These are phyloP conservation scores for Dasyurus viverrinus DNA, from an alignment of 2,113 vertebrate genomes.

Conservation along the genomic window DNA sequence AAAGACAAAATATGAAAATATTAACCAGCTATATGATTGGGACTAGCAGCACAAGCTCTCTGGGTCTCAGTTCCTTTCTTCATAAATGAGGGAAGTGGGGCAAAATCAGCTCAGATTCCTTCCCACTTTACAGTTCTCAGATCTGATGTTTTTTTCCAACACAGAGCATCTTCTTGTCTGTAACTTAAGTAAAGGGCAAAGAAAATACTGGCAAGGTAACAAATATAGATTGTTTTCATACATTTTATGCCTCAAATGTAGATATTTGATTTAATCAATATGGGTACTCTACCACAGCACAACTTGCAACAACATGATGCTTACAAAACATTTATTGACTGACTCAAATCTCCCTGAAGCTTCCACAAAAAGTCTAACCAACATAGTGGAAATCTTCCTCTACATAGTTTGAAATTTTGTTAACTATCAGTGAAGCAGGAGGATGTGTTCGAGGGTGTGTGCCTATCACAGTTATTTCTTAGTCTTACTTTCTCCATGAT, in stretches of 20 bases:
- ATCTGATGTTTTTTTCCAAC: background rate
- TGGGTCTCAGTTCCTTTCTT: background rate
- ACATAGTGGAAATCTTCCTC: background rate
- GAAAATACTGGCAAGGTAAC: background rate
- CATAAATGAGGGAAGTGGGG: background rate
- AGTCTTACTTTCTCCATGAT: background rate
- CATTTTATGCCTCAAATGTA: background rate
- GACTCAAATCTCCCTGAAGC: background rate
- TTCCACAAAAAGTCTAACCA: background rate
- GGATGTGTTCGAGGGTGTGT: accelerated
- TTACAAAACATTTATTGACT: background rate
- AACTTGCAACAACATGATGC: background rate
- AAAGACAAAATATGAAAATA: background rate
- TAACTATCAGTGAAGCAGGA: background rate
- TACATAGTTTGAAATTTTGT: background rate
- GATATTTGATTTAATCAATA: background rate
- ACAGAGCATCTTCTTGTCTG: background rate
- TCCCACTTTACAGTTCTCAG: background rate
- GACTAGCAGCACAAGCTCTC: background rate
- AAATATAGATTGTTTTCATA: background rate
- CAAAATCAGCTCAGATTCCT: background rate
- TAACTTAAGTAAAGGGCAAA: background rate
- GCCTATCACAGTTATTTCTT: background rate
- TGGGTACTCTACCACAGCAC: background rate
- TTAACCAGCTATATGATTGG: background rate